These are phyloP conservation scores for rabbit (Oryctolagus cuniculus) DNA, from an alignment of 2,113 vertebrate genomes.

Conservation along the genomic window DNA sequence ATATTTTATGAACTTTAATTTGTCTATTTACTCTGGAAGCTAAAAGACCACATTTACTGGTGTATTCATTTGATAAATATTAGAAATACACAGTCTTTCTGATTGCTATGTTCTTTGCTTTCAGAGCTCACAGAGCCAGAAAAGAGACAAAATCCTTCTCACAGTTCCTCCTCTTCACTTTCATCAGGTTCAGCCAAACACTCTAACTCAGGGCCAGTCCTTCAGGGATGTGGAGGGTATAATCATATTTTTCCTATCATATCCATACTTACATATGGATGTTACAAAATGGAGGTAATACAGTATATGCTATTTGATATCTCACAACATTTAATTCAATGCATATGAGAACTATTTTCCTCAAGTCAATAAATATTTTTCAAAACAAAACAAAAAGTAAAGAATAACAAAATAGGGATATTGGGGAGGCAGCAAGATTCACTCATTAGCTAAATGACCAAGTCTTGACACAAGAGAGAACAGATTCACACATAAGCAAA, in stretches of 20 bases:
- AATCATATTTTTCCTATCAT: not conserved
- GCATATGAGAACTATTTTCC: not conserved
- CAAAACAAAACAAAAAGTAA: not conserved
- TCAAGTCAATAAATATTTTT: constrained; percentile 30
- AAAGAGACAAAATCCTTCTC: not conserved
- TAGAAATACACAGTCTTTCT: not conserved
- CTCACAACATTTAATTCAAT: constrained; percentile 20
- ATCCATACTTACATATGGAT: not conserved
- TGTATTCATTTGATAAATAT: not conserved
- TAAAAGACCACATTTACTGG: not conserved
- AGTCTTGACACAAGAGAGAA: not conserved
- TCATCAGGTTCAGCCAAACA: not conserved
- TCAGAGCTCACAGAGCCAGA: not conserved
- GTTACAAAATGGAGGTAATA: not conserved
- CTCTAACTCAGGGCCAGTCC: not conserved
- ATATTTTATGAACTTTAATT: constrained; percentile 47
- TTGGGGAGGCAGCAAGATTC: not conserved
- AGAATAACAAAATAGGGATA: not conserved
- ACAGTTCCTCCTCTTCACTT: not conserved
- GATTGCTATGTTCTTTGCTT: not conserved
- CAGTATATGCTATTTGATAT: not conserved
- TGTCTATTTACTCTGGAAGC: not conserved
- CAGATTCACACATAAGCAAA: not conserved
- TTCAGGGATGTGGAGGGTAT: not conserved
- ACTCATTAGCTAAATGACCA: not conserved